phyloP scores from a whole-genome alignment of 2,888 invertebrate genomes.

The Pachymerium ferrugineum region DNA sequence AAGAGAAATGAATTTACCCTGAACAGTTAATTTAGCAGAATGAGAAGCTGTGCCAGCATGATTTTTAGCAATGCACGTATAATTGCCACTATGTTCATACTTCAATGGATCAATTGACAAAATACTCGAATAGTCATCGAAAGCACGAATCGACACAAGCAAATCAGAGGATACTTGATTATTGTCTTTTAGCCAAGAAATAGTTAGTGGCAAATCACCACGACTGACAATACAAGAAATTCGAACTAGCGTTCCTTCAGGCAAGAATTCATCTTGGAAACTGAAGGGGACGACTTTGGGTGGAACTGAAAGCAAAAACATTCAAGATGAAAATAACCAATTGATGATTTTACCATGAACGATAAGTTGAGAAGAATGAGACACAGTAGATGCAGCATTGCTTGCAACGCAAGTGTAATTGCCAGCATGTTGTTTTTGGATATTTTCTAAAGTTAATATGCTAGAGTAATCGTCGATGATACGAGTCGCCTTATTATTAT shows the following conservation, averaged over 20 bases:
- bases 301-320: not conserved
- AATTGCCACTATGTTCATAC: not conserved
- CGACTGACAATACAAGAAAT: not conserved
- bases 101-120: not conserved
- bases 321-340: not conserved
- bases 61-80: constrained; percentile 20
- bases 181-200: not conserved
- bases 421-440: constrained; percentile 6
- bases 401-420: not conserved
- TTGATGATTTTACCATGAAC: constrained; percentile 16
- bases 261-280: not conserved
- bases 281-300: not conserved
- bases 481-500: not conserved
- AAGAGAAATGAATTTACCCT: too few species aligned
- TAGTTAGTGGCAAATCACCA: not conserved
- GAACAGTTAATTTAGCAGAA: too few species aligned
- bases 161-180: not conserved
- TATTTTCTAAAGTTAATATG: constrained; percentile 5
- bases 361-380: not conserved
- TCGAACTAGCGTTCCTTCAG: not conserved
- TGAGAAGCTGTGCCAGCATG: not conserved
- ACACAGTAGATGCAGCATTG: not conserved
- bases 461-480: constrained; percentile 20
- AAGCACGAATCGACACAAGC: not conserved
- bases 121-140: not conserved